Conservation (phyloP, 2,888 invertebrate species). For the Sinhomidia bicolor region DNA sequence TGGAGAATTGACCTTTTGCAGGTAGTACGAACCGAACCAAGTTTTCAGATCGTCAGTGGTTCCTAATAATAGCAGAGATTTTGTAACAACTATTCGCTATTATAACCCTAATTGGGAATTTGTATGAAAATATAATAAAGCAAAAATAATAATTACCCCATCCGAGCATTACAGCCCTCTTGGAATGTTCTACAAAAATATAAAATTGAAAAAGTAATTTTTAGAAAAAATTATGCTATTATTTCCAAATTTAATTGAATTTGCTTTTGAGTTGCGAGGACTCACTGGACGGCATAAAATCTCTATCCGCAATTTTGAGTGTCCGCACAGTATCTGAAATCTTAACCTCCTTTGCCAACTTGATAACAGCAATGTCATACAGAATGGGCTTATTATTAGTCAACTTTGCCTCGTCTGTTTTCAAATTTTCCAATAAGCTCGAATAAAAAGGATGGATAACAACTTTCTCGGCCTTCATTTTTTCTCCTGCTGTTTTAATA, state of each 20-base stretch:
- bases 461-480: constrained; percentile 39
- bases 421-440: constrained; percentile 42
- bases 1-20: constrained; percentile 57
- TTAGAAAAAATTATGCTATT: background rate
- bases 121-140: too few relatives aligned
- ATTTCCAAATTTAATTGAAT: background rate
- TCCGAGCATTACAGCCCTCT: constrained; percentile 58
- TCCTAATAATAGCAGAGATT: too few relatives aligned
- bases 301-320: constrained; percentile 48
- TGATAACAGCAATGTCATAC: constrained; percentile 54
- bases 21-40: constrained; percentile 59
- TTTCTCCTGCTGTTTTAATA: constrained; percentile 56
- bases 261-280: too few relatives aligned
- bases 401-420: constrained; percentile 52
- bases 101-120: too few relatives aligned
- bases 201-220: background rate
- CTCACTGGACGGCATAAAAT: constrained; percentile 48
- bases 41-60: constrained; percentile 54
- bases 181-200: constrained; percentile 38
- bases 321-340: constrained; percentile 52
- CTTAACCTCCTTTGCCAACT: constrained; percentile 40
- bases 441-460: constrained; percentile 55
- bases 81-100: too few relatives aligned
- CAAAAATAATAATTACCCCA: too few relatives aligned
- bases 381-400: constrained; percentile 41